Evolutionary conservation across 1,140 invertebrate genomes (phyloP).

Genomic region (Bombus ignitus): DNA sequence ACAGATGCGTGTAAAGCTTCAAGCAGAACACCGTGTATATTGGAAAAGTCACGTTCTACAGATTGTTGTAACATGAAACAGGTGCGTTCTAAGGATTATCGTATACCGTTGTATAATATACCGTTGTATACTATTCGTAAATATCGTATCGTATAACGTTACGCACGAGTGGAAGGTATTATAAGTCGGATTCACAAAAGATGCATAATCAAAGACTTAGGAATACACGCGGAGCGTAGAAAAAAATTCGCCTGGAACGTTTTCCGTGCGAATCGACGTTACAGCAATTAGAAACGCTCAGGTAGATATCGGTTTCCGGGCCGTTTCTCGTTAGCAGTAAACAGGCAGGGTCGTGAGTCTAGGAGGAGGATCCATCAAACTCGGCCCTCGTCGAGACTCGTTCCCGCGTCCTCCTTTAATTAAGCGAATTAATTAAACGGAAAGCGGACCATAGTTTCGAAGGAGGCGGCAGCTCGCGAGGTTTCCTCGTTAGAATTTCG

Average conservation of each 20-base stretch:
- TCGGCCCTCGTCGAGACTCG: neutral
- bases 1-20: too few species aligned
- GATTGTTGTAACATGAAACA: too few species aligned
- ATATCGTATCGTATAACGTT: too few species aligned
- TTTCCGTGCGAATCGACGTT: neutral
- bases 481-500: slow-evolving; percentile 25
- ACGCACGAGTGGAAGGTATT: too few species aligned
- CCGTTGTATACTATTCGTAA: too few species aligned
- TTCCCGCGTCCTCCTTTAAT: slow-evolving; percentile 38
- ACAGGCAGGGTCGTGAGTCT: neutral
- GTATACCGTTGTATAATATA: too few species aligned
- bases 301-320: neutral
- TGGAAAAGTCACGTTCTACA: too few species aligned
- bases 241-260: neutral
- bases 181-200: too few species aligned
- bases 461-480: slow-evolving; percentile 12
- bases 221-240: neutral
- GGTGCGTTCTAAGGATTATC: too few species aligned
- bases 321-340: slow-evolving; percentile 30
- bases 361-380: slow-evolving; percentile 29
- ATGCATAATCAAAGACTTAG: too few species aligned
- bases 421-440: slow-evolving; percentile 51
- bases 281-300: slow-evolving; percentile 18
- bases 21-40: too few species aligned
- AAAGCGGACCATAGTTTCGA: slow-evolving; percentile 13